Conservation (phyloP, 2,888 invertebrate genomes). For the Esperia sulphurella region DNA sequence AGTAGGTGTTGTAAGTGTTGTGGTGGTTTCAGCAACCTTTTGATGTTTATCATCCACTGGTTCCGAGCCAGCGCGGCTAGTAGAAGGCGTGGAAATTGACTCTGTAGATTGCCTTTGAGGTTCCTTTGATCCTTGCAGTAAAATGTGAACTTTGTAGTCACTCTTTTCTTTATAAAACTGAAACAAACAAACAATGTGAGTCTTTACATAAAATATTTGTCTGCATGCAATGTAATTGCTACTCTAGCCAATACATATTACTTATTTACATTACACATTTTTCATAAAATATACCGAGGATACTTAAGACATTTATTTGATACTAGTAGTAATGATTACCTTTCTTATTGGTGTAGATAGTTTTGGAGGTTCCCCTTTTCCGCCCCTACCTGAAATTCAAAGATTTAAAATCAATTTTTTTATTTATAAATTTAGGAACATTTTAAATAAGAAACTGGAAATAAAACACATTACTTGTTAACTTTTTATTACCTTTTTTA, state of each 20-base stretch:
- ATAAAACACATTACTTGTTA: too few relatives aligned
- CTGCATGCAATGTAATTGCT: too few relatives aligned
- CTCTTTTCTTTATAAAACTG: conserved; percentile 60
- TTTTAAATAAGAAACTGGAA: too few relatives aligned
- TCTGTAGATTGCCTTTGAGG: conserved; percentile 33
- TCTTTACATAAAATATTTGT: too few relatives aligned
- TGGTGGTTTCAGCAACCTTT: conserved; percentile 9
- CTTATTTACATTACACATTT: too few relatives aligned
- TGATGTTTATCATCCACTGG: conserved; percentile 24
- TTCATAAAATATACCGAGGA: too few relatives aligned
- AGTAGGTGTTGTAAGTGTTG: conserved; percentile 25
- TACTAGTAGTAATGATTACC: conserved; percentile 28
- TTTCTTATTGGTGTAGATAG: conserved; percentile 42
- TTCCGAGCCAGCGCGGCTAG: conserved; percentile 40
- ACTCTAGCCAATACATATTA: too few relatives aligned
- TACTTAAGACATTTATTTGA: neutral
- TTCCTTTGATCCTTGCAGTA: conserved; percentile 77
- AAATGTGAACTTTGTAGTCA: conserved; percentile 82
- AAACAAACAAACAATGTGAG: conserved; percentile 31
- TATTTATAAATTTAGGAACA: too few relatives aligned
- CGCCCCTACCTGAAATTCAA: conserved; percentile 37
- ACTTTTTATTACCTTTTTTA: conserved; percentile 46
- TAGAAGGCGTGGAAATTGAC: conserved; percentile 36
- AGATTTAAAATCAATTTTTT: too few relatives aligned
- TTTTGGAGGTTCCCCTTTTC: conserved; percentile 38